phyloP scores from a whole-genome alignment of 2,888 invertebrate species.

The Myopa testacea region DNA sequence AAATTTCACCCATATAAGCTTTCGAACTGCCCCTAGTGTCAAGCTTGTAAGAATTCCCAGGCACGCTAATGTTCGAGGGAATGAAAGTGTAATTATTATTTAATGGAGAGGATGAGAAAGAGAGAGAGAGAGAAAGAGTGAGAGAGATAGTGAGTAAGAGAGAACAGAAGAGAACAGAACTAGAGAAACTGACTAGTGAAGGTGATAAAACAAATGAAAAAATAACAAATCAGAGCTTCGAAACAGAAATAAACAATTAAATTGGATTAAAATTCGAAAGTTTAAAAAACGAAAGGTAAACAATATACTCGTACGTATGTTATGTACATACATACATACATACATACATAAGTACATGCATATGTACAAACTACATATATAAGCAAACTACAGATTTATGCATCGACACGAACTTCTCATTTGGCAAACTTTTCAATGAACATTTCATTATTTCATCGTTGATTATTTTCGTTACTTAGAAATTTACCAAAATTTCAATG shows the following conservation, averaged over 20 bases:
- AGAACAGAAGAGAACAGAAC: background rate
- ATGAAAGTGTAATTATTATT: no score
- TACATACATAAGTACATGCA: background rate
- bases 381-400: background rate
- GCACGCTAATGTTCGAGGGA: no score
- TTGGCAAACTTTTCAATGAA: background rate
- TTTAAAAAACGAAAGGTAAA: constrained; percentile 19
- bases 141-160: constrained; percentile 4
- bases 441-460: background rate
- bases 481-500: constrained; percentile 68
- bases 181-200: background rate
- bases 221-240: background rate
- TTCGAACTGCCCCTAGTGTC: no score
- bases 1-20: no score
- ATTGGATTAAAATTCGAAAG: constrained; percentile 22
- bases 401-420: no score
- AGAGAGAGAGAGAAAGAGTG: background rate
- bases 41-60: no score
- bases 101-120: background rate
- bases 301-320: background rate
- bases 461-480: background rate
- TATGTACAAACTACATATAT: background rate
- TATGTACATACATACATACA: background rate
- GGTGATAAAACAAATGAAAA: background rate
- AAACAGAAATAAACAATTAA: constrained; percentile 37